Percentiles rank a stretch among this genome's conserved stretches.
These are phyloP conservation scores for Myopa tessellatipennis DNA, from an alignment of 2,888 invertebrate genomes.

Conservation along the genomic window DNA sequence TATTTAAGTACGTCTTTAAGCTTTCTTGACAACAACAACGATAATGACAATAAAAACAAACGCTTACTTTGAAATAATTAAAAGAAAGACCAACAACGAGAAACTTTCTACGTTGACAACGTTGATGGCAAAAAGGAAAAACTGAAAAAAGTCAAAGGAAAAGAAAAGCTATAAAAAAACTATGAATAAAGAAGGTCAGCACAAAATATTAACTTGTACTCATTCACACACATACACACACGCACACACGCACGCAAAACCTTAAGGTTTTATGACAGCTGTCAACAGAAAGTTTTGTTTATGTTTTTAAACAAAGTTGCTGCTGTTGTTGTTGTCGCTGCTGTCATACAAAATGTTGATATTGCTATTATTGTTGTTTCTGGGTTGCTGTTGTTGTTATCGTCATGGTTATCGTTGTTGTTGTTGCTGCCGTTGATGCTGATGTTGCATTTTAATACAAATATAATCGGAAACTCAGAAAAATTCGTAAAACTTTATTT, in stretches of 20 bases:
- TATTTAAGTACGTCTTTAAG: slow-evolving; percentile 5
- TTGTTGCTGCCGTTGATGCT: background rate
- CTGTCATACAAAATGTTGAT: background rate
- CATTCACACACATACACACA: background rate
- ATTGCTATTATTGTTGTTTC: background rate
- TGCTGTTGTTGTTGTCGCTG: background rate
- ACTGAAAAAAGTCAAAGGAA: background rate
- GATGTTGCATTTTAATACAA: slow-evolving; percentile 23
- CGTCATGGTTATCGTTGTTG: background rate
- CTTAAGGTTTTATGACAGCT: slow-evolving; percentile 34
- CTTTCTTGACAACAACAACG: background rate
- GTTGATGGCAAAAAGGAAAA: background rate
- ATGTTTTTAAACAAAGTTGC: background rate
- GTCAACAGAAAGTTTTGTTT: slow-evolving; percentile 30
- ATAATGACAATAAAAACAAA: background rate
- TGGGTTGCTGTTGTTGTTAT: background rate
- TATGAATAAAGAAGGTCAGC: background rate
- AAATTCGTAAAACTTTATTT: background rate
- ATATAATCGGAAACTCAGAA: background rate
- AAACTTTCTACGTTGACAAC: slow-evolving; percentile 15
- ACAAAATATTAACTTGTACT: background rate
- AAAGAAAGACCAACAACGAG: background rate
- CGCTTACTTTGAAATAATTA: background rate
- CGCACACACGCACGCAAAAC: slow-evolving; percentile 3
- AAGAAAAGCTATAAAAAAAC: slow-evolving; percentile 2